Conservation (phyloP, 2,797 vertebrate genomes). For the Acanthurus lineatus region DNA sequence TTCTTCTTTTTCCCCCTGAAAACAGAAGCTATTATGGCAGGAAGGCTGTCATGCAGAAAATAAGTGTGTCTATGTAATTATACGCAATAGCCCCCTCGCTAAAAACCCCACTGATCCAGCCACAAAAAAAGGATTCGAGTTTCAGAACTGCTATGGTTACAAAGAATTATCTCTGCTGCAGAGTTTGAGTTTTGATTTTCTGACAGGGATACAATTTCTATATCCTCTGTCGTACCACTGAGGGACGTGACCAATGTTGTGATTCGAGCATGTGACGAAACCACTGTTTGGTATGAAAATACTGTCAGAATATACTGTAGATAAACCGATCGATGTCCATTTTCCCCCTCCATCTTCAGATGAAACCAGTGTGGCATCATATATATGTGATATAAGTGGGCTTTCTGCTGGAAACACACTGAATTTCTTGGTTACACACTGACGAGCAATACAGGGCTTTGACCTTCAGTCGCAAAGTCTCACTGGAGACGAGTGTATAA, state of each 20-base stretch:
- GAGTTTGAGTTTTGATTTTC: slow-evolving; percentile 56
- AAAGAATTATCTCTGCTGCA: slow-evolving; percentile 58
- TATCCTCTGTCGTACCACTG: neutral
- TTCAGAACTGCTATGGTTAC: slow-evolving; percentile 61
- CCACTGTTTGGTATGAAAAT: slow-evolving; percentile 13
- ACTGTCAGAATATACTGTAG: neutral
- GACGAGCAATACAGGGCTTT: too few species aligned
- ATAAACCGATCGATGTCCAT: slow-evolving; percentile 8
- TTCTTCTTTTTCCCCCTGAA: slow-evolving; percentile 75
- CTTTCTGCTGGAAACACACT: too few species aligned
- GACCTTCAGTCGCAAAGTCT: too few species aligned
- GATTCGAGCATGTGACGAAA: slow-evolving; percentile 1
- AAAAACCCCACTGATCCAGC: slow-evolving; percentile 78
- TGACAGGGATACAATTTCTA: slow-evolving; percentile 43
- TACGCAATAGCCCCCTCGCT: slow-evolving; percentile 72
- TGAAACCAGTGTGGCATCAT: neutral
- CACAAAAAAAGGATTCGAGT: slow-evolving; percentile 62
- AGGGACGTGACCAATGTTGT: neutral
- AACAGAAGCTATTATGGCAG: slow-evolving; percentile 83
- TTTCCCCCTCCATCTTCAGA: neutral
- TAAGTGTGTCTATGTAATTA: slow-evolving; percentile 86
- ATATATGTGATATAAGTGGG: too few species aligned
- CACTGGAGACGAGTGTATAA: too few species aligned
- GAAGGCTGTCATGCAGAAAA: slow-evolving; percentile 85
- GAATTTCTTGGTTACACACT: too few species aligned